Evolutionary conservation across 2,797 vertebrate genomes (phyloP), one percentile per base, ranked within the genome.

Genomic region (Gobio occitaniae): DNA sequence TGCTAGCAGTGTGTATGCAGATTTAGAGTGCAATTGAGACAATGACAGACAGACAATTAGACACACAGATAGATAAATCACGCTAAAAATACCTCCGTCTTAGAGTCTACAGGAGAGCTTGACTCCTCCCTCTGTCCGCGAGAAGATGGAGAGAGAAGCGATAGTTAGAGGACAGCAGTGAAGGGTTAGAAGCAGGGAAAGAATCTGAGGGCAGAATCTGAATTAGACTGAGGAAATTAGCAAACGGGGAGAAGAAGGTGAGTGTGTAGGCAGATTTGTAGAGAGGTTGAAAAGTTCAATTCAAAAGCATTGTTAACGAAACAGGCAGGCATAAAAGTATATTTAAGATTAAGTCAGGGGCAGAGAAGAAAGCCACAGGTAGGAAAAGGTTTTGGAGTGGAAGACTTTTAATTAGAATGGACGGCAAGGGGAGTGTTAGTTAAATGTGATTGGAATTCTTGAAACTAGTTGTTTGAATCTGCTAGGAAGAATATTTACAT

Each of bases 21-120:
- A 84, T 84, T 78, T 61, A 61, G 25, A 80, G 32, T 56, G 79
- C 68, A 79, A 41, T 21, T 78, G 16, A 59, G 80, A 76, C 87
- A 90, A 69, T 87, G 88, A 87, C 48, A 89, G 25, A 90, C 80
- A 87, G 65, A 92, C 80, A 92, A 84, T 91, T 91, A 90, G 84
- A 89, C 88, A 89, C 66, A 87, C 66, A 80, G 13, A 81, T 13
- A 86, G 38, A 86, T 68, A 81, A 91, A 81, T 90, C 77, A 91
- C 69, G 65, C 85, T 66, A 80, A 89, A 92, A 95, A 93, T 96
- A 96, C 95, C 95, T 96, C 95, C 84, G 93, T 91, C 89, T 95
- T 96, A 86, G 94, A 91, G 88, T 95, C 94, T 93, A 94, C 69
- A 80, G 94, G 93, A 77, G 94, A 94, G 87, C 93, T 92, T 91